Evolutionary conservation across 2,888 invertebrate species (phyloP).

Genomic region (Chirona hameri): DNA sequence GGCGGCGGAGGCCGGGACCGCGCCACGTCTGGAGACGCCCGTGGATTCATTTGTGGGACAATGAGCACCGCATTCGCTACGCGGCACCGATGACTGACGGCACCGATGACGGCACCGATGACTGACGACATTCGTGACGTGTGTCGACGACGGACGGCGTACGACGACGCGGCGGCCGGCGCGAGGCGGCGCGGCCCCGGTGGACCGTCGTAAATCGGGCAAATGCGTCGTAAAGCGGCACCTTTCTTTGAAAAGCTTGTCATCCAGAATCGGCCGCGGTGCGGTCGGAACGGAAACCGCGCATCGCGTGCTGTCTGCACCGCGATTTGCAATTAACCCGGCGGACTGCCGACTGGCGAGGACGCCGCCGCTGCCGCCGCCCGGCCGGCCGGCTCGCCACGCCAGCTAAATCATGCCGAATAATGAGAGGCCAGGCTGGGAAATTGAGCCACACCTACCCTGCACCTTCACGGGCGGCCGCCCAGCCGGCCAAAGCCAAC

Average conservation of each 20-base stretch:
- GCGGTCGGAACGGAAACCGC: not conserved
- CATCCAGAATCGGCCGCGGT: not conserved
- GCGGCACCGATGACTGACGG: not conserved
- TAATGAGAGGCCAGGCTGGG: not conserved
- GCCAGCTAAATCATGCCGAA: not conserved
- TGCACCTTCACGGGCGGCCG: not conserved
- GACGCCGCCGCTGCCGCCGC: not conserved
- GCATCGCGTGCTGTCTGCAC: not conserved
- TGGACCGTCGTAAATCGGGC: not conserved
- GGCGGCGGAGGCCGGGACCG: slow-evolving; percentile 3
- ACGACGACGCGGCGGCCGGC: not conserved
- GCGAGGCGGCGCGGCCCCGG: not conserved
- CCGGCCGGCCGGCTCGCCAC: not conserved
- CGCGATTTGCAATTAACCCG: not conserved
- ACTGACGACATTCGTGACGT: slow-evolving; percentile 34
- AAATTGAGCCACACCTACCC: not conserved
- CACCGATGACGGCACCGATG: slow-evolving; percentile 32
- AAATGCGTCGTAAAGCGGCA: not conserved
- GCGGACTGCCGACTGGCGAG: not conserved
- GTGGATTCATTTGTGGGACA: too few species aligned
- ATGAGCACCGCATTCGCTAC: too few species aligned
- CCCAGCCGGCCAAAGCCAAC: not conserved
- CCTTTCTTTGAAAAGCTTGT: not conserved
- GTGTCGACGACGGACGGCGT: slow-evolving; percentile 27
- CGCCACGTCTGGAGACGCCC: too few species aligned